phyloP scores from a whole-genome alignment of 2,113 vertebrate species.

The Abramis brama region DNA sequence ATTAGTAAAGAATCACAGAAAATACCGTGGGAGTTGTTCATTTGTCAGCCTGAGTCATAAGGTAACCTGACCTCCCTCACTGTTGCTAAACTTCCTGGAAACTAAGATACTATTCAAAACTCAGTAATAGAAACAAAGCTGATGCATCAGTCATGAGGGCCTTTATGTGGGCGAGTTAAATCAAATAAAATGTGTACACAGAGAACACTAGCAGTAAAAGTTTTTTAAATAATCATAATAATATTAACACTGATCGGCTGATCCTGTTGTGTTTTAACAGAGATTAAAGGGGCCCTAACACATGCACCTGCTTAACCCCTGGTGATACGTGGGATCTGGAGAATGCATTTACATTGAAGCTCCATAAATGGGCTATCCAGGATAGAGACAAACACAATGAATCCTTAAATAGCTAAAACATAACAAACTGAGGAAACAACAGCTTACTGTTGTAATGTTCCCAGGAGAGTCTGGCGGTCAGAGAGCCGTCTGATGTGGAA shows the following conservation, averaged over 20 bases:
- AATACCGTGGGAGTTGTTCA: neutral
- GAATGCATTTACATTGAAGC: neutral
- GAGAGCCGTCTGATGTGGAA: constrained; percentile 4
- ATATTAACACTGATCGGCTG: neutral
- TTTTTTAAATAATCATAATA: neutral
- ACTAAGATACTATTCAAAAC: neutral
- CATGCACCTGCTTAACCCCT: neutral
- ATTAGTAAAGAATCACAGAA: neutral
- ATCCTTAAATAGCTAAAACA: constrained; percentile 24
- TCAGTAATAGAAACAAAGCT: no score
- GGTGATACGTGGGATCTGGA: neutral
- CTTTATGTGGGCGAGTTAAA: neutral
- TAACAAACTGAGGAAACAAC: constrained; percentile 29
- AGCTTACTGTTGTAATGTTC: neutral
- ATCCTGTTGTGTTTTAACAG: neutral
- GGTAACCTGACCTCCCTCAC: constrained; percentile 5
- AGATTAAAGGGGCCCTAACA: neutral
- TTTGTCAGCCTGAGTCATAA: neutral
- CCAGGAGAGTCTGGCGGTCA: neutral
- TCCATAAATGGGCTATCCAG: neutral
- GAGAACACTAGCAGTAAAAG: neutral
- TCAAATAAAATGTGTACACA: neutral
- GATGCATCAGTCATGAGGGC: neutral
- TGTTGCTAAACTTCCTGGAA: constrained; percentile 12
- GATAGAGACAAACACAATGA: constrained; percentile 23